Evolutionary conservation across 1,140 invertebrate genomes (phyloP).

Genomic region (Zaprionus ghesquierei): DNA sequence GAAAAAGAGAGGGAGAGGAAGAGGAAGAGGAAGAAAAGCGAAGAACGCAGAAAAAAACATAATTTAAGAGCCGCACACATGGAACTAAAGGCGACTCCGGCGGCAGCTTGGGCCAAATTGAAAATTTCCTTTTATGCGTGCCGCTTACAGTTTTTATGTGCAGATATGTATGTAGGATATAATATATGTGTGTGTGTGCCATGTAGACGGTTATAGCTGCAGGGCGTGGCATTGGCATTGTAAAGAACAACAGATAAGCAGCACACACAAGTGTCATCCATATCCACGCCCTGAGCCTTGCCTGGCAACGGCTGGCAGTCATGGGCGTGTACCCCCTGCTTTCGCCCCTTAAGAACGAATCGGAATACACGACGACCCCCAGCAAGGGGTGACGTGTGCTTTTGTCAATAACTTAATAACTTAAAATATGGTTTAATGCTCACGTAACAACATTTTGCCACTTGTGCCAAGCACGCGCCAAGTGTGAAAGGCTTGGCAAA

Average conservation of each 20-base stretch:
- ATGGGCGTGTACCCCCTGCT: slow-evolving; percentile 14
- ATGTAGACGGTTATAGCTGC: slow-evolving; percentile 20
- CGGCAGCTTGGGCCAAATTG: slow-evolving; percentile 59
- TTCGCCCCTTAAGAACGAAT: not conserved
- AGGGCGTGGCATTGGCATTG: slow-evolving; percentile 70
- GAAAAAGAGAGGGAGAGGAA: not conserved
- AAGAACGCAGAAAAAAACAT: too few species aligned
- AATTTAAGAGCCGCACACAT: slow-evolving; percentile 4
- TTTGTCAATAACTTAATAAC: slow-evolving; percentile 81
- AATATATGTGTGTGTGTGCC: not conserved
- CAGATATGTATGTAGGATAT: slow-evolving; percentile 56
- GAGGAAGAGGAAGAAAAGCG: too few species aligned
- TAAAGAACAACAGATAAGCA: slow-evolving; percentile 77
- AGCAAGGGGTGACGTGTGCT: slow-evolving; percentile 72
- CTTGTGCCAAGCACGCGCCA: slow-evolving; percentile 64
- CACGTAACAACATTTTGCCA: slow-evolving; percentile 80
- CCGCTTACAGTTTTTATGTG: slow-evolving; percentile 67
- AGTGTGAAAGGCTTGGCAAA: slow-evolving; percentile 60
- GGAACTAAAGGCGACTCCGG: slow-evolving; percentile 20
- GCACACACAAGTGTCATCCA: slow-evolving; percentile 70
- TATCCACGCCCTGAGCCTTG: slow-evolving; percentile 20
- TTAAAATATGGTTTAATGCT: slow-evolving; percentile 81
- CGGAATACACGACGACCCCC: too few species aligned
- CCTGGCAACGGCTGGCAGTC: slow-evolving; percentile 43
- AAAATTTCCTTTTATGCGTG: slow-evolving; percentile 71